Percentiles rank a stretch among this genome's conserved stretches.
Conservation (phyloP, 1,140 invertebrate genomes). For the Araneus ventricosus region DNA sequence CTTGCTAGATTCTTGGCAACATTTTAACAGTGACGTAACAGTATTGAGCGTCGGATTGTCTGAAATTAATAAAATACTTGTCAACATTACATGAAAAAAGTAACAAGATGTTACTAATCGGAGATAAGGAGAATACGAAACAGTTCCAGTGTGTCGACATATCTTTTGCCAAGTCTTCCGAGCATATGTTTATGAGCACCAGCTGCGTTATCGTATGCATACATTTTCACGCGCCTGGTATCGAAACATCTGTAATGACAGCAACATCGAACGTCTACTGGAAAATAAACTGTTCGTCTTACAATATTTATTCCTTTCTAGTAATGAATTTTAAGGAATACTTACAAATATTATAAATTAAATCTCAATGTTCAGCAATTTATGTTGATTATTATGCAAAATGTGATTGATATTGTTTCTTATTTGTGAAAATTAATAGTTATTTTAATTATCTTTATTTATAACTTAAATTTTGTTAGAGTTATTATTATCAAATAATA, state of each 20-base stretch:
- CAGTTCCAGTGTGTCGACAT: not conserved
- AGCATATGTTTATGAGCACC: not conserved
- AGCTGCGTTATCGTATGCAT: constrained; percentile 16
- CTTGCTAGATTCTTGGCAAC: not conserved
- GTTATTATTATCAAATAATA: no score
- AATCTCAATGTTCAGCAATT: no score
- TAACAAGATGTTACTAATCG: constrained; percentile 14
- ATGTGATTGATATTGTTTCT: no score
- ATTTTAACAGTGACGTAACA: not conserved
- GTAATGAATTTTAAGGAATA: not conserved
- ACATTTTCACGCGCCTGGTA: constrained; percentile 12
- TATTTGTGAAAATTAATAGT: no score
- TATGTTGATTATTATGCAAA: no score
- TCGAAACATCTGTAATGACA: constrained; percentile 21
- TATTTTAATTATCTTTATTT: no score
- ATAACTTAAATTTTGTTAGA: no score
- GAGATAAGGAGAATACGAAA: constrained; percentile 14
- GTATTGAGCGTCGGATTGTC: not conserved
- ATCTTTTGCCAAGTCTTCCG: not conserved
- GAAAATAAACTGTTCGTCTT: not conserved
- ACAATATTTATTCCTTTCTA: not conserved
- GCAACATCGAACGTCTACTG: not conserved
- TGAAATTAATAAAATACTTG: constrained; percentile 28
- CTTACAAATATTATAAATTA: no score
- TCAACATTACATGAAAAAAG: constrained; percentile 29